These are phyloP conservation scores for Zonitis immaculata DNA, from an alignment of 2,888 invertebrate species.

Conservation along the genomic window DNA sequence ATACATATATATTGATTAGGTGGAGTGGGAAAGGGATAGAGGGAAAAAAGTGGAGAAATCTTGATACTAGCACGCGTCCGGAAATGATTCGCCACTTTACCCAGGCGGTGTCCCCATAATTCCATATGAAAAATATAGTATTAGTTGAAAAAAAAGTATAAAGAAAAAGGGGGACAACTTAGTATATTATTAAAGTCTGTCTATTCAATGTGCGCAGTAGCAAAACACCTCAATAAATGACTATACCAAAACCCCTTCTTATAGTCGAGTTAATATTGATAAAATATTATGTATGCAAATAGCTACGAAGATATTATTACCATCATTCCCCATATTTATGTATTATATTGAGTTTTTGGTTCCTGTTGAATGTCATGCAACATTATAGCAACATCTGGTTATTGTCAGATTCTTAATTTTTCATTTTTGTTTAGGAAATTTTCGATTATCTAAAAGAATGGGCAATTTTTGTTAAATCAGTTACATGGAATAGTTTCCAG, in stretches of 20 bases:
- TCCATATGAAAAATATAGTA: neutral
- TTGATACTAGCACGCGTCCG: neutral
- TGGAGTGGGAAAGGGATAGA: neutral
- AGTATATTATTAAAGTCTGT: conserved; percentile 15
- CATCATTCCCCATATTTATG: conserved; percentile 24
- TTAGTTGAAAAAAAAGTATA: too few relatives aligned
- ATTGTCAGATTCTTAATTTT: conserved; percentile 37
- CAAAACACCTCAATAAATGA: conserved; percentile 21
- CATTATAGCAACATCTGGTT: conserved; percentile 22
- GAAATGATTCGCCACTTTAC: neutral
- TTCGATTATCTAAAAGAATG: too few relatives aligned
- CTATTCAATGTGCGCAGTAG: neutral
- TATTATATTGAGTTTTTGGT: too few relatives aligned
- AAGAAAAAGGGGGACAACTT: neutral
- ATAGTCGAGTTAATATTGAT: conserved; percentile 32
- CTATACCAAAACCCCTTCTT: too few relatives aligned
- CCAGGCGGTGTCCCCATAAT: neutral
- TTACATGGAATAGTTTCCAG: too few relatives aligned
- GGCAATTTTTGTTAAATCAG: too few relatives aligned
- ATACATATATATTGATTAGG: neutral
- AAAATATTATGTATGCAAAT: conserved; percentile 27
- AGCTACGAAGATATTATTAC: conserved; percentile 24
- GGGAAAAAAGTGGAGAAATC: neutral
- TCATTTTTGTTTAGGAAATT: conserved; percentile 3
- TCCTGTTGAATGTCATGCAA: conserved; percentile 35